Evolutionary conservation across 2,888 invertebrate species (phyloP).

Genomic region (Sesia apiformis): DNA sequence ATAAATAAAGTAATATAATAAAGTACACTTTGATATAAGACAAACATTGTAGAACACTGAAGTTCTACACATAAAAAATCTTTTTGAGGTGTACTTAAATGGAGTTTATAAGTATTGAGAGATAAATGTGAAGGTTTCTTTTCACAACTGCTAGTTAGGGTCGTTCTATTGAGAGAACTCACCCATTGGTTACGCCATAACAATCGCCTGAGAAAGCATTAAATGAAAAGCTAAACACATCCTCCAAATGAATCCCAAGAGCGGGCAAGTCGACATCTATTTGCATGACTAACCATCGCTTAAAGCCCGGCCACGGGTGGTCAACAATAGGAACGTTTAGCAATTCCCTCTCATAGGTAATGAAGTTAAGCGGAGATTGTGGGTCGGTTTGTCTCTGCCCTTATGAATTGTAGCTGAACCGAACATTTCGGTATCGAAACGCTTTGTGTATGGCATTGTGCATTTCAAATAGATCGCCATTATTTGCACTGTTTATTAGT

Average conservation of each 20-base stretch:
- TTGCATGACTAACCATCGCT: constrained; percentile 59
- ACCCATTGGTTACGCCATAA: constrained; percentile 11
- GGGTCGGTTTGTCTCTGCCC: constrained; percentile 29
- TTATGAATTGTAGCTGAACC: constrained; percentile 35
- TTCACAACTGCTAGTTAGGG: too few species aligned
- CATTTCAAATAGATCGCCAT: constrained; percentile 4
- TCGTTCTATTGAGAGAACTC: too few species aligned
- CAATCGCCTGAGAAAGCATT: background rate
- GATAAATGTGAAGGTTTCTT: too few species aligned
- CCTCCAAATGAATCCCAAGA: constrained; percentile 9
- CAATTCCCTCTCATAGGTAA: constrained; percentile 56
- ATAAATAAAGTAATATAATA: too few species aligned
- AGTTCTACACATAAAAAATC: too few species aligned
- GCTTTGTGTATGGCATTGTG: constrained; percentile 18
- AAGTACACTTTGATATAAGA: too few species aligned
- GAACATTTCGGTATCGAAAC: constrained; percentile 19
- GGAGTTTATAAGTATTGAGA: too few species aligned
- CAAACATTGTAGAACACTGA: too few species aligned
- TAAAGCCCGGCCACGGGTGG: constrained; percentile 35
- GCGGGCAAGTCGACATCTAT: constrained; percentile 43
- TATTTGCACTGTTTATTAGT: constrained; percentile 2
- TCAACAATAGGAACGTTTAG: constrained; percentile 66
- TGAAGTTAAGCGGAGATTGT: constrained; percentile 69
- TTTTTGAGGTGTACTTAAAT: too few species aligned
- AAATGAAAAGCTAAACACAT: constrained; percentile 1